phyloP scores from a whole-genome alignment of 2,113 vertebrate genomes.

The Potamarius usumacintae region DNA sequence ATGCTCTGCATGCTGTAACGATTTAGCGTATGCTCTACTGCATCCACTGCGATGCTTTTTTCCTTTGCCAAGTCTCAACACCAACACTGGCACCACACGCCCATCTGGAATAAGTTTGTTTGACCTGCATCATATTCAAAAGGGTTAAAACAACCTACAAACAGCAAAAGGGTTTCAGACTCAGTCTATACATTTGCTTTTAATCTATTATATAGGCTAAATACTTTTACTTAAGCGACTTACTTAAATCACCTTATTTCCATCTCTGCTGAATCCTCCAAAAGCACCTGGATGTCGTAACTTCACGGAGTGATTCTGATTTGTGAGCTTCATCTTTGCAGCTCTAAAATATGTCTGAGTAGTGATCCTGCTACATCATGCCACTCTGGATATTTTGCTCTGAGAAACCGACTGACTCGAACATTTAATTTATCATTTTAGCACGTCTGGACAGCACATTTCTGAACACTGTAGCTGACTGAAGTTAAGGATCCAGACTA shows the following conservation, averaged over 20 bases:
- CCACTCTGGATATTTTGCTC: background rate
- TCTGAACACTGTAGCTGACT: background rate
- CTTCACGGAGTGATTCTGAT: background rate
- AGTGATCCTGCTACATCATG: background rate
- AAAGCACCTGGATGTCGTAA: background rate
- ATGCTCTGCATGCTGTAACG: conserved; percentile 40
- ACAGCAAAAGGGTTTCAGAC: background rate
- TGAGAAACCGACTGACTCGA: background rate
- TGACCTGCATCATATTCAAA: conserved; percentile 17
- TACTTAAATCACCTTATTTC: background rate
- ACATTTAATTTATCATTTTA: background rate
- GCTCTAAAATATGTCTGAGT: background rate
- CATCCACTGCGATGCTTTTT: conserved; percentile 22
- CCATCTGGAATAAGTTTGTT: conserved; percentile 45
- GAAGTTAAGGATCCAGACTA: background rate
- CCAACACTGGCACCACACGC: conserved; percentile 28
- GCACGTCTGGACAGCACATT: background rate
- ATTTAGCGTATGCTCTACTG: conserved; percentile 25
- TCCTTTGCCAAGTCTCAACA: conserved; percentile 30
- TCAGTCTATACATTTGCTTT: background rate
- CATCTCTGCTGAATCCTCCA: background rate
- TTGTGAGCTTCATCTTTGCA: background rate
- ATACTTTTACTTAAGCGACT: too few species aligned
- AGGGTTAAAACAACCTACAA: conserved; percentile 1
- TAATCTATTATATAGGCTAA: background rate